Evolutionary conservation across 2,113 vertebrate genomes (phyloP), one percentile per base, ranked within the genome.

Genomic region (Eublepharis macularius): DNA sequence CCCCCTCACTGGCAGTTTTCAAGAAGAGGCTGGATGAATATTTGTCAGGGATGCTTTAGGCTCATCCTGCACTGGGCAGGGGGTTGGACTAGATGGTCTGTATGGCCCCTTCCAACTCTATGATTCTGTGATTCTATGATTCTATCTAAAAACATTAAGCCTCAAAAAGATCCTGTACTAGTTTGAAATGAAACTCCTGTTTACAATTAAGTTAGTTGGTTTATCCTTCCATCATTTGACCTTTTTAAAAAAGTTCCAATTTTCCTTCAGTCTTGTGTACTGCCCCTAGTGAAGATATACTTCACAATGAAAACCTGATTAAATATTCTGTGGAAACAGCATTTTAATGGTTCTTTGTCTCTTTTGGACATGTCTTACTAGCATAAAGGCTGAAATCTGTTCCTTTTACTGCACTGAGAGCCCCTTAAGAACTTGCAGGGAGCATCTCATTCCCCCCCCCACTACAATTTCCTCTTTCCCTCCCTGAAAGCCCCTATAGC

Each of bases 141-240:
- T 73, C 90, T 86, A 87, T 51, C 49, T 57, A 24, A 24, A 88
- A 89, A 87, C 69, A 5, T 57, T 90, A 91, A 90, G 60, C 69
- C 84, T 90, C 63, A 69, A 88, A 79, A 90, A 86, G 74, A 21
- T 65, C 39, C 49, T 89, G 75, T 76, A 78, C 10, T 78, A 81
- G 32, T 73, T 39, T 32, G 77, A 92, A 93, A 90, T 90, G 85
- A 76, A 90, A 81, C 73, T 43, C 49, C 90, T 83, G 65, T 68
- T 13, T 90, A 43, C 87, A 84, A 93, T 43, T 63, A 54, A 92
- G n/a, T 73, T 68, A 89, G 92, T 86, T 36, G 82, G 76, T 26
- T 47, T 34, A 68, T 85, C 12, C 60, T 89, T 84, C 24, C 39
- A 13, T 32, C 88, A 70, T 65, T 86, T 36, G 26, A 87, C 79